phyloP scores from a whole-genome alignment of 2,797 vertebrate species.

The Gila robusta region DNA sequence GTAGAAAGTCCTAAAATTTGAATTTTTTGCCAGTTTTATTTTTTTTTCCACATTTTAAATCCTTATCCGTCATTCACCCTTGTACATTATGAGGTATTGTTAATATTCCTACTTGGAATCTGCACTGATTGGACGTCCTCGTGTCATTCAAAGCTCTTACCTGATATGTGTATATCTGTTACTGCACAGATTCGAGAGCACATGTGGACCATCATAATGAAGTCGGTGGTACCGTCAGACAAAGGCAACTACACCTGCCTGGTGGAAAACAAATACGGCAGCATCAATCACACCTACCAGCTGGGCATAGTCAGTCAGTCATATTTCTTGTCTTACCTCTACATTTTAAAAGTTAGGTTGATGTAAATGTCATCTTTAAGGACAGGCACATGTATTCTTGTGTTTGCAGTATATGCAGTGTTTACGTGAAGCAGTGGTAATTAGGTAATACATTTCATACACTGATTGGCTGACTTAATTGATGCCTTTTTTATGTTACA shows the following conservation, averaged over 20 bases:
- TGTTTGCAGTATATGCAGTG: conserved; percentile 50
- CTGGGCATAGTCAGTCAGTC: conserved; percentile 95
- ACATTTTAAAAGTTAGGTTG: background rate
- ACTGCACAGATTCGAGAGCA: conserved; percentile 87
- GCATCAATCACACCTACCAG: conserved; percentile 98
- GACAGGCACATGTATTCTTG: background rate
- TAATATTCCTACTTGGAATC: no score
- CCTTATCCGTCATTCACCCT: no score
- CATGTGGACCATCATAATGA: conserved; percentile 98
- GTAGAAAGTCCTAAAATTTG: no score
- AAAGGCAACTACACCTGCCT: conserved; percentile 98
- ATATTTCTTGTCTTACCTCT: background rate
- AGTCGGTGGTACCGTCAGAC: conserved; percentile 95
- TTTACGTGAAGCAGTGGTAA: conserved; percentile 54
- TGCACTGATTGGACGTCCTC: no score
- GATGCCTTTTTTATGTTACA: conserved; percentile 47
- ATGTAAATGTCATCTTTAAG: background rate
- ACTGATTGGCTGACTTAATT: conserved; percentile 51
- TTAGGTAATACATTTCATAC: conserved; percentile 22
- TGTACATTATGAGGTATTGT: no score
- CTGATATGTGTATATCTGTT: no score
- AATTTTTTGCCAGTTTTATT: no score
- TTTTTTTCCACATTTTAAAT: no score
- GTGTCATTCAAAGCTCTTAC: no score
- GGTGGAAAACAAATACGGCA: conserved; percentile 93